Percentiles rank a stretch among this genome's conserved stretches.
Evolutionary conservation across 1,140 invertebrate species (phyloP).

Genomic region (Andrena cerasifolii): DNA sequence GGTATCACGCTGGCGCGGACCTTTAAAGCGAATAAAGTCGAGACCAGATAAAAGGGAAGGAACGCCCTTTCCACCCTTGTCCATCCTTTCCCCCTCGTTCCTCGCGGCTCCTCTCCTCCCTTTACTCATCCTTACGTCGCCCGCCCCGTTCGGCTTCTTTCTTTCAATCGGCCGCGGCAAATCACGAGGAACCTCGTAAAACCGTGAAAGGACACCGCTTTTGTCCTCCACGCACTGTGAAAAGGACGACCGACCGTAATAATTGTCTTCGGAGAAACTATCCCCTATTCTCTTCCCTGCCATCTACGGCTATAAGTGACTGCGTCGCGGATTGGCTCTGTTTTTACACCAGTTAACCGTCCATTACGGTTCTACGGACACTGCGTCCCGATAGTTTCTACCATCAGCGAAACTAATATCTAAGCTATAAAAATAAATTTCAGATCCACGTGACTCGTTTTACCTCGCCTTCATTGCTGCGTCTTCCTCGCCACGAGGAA

Average conservation of each 20-base stretch:
- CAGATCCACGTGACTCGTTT: too few species aligned
- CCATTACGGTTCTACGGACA: conserved; percentile 3
- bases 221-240: conserved; percentile 39
- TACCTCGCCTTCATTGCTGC: conserved; percentile 15
- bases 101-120: conserved; percentile 9
- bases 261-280: conserved; percentile 36
- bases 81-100: conserved; percentile 5
- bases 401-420: not conserved
- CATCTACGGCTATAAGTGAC: conserved; percentile 13
- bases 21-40: conserved; percentile 73
- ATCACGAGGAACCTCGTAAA: conserved; percentile 55
- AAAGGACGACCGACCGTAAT: conserved; percentile 50
- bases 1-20: conserved; percentile 71
- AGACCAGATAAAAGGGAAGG: conserved; percentile 57
- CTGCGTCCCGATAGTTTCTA: not conserved
- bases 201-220: conserved; percentile 26
- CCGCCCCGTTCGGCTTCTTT: conserved; percentile 22
- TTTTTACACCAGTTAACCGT: conserved; percentile 34
- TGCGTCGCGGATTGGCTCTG: conserved; percentile 6
- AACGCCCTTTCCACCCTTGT: conserved; percentile 52
- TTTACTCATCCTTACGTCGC: not conserved
- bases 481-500: conserved; percentile 16
- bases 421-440: too few species aligned
- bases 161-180: conserved; percentile 50
- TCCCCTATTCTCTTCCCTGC: not conserved